These are phyloP conservation scores for Melanostigma gelatinosum DNA, from an alignment of 2,113 vertebrate species.

Conservation along the genomic window DNA sequence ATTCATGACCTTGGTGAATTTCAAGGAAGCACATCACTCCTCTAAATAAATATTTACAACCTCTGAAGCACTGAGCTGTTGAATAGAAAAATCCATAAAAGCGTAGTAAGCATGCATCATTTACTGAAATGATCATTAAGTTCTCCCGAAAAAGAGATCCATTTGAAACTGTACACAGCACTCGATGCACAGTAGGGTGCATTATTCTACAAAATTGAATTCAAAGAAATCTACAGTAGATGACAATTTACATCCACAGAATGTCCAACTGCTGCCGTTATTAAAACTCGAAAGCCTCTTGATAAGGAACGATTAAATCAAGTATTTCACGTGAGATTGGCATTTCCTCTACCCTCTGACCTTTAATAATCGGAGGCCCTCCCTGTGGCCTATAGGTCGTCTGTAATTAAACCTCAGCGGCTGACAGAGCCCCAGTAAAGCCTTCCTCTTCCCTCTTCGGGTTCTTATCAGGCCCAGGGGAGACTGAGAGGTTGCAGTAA, in stretches of 20 bases:
- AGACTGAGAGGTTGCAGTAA: constrained; percentile 68
- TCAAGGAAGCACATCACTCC: constrained; percentile 45
- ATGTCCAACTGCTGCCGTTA: constrained; percentile 40
- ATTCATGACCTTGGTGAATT: constrained; percentile 64
- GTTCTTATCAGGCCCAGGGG: constrained; percentile 75
- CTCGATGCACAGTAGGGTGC: background rate
- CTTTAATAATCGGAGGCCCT: constrained; percentile 67
- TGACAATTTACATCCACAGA: constrained; percentile 28
- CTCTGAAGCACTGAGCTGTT: constrained; percentile 46
- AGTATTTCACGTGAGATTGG: constrained; percentile 66
- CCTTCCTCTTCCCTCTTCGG: constrained; percentile 61
- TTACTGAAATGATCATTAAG: constrained; percentile 51
- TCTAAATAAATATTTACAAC: constrained; percentile 66
- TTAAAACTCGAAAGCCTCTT: constrained; percentile 46
- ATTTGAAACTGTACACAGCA: constrained; percentile 17
- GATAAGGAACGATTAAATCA: constrained; percentile 71
- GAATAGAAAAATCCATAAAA: constrained; percentile 45
- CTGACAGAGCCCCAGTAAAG: constrained; percentile 74
- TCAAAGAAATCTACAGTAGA: constrained; percentile 21
- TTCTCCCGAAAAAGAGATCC: constrained; percentile 34
- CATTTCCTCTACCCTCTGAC: constrained; percentile 64
- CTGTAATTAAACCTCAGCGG: constrained; percentile 81
- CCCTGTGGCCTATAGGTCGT: constrained; percentile 48
- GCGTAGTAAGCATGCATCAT: constrained; percentile 24
- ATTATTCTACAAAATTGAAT: constrained; percentile 18